Base-by-base conservation (phyloP, 2,113 vertebrate species). In the Chamaetylas fuelleborni region DNA sequence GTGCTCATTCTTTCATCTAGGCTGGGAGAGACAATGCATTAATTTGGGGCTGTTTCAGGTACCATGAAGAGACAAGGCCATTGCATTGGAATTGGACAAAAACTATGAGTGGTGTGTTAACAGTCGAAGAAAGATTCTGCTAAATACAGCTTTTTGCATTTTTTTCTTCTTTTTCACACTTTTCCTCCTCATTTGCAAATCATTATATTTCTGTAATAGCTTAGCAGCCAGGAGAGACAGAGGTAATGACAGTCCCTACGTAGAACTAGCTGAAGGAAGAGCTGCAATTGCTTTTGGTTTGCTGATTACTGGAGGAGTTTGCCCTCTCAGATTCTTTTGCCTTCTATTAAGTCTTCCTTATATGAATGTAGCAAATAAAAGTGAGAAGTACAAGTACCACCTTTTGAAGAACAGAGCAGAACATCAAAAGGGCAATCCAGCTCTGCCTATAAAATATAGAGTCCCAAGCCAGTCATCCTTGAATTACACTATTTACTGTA, bases 181-280 rank as follows among this genome's bases (percentile, higher is more conserved):
- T 91, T 53, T 48, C 31, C 28, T 67, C 36, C 25, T 72, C 42
- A 72, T 73, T 92, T 93, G 69, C 48, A 91, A 57, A 42, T 81
- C 5, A 11, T 87, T 95, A 24, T 79, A 54, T 92, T 89, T 85
- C 78, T 80, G 40, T 56, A 91, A 85, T 72, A 67, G 73, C 28
- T 91, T 84, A 91, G 29, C 65, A 91, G 65, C 45, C 53, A 74
- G 58, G 71, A 95, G 48, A 86, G 56, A 48, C 38, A 67, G 57
- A 85, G 65, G 48, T 79, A 89, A 93, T 84, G 61, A 33, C 60
- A 94, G 26, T 48, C 48, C 19, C 31, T 79, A 57, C 81, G 91
- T 53, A 91, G 60, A 97, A 65, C n/a, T 91, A 92, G 61, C 53
- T 87, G 61, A 40, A 91, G 58, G 53, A 94, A 87, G 73, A 74